phyloP scores from a whole-genome alignment of 2,797 vertebrate genomes.

The Valencia hispanica region DNA sequence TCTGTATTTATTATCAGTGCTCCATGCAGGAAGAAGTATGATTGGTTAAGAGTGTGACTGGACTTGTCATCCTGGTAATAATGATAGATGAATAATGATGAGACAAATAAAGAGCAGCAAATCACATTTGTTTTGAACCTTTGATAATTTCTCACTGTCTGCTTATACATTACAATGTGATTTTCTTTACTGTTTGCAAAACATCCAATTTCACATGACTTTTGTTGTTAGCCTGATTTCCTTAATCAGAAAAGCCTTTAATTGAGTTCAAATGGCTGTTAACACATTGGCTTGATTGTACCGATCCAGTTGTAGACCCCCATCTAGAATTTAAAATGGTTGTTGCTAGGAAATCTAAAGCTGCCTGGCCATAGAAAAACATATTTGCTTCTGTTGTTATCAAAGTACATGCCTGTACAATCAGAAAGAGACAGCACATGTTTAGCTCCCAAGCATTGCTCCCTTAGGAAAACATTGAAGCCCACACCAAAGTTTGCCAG shows the following conservation, averaged over 20 bases:
- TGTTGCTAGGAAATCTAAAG: background rate
- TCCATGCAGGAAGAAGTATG: background rate
- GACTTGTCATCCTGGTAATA: constrained; percentile 14
- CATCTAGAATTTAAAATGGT: background rate
- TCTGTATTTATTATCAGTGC: constrained; percentile 10
- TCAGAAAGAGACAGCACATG: no score
- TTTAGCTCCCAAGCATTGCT: no score
- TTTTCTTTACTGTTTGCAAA: background rate
- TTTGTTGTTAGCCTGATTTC: background rate
- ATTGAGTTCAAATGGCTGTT: background rate
- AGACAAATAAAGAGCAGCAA: background rate
- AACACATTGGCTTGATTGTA: background rate
- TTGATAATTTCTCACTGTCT: background rate
- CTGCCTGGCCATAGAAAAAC: background rate
- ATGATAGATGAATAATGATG: constrained; percentile 1
- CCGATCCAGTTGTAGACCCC: background rate
- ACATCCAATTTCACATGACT: background rate
- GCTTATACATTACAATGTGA: background rate
- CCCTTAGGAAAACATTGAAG: no score
- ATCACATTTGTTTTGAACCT: background rate
- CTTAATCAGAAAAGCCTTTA: background rate
- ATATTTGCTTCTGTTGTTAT: no score
- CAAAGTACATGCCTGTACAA: no score
- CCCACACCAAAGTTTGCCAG: no score
- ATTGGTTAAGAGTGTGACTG: background rate